Evolutionary conservation across 2,888 invertebrate species (phyloP), one percentile per base, ranked within the genome.

Genomic region (Meiosimyza platycephala): DNA sequence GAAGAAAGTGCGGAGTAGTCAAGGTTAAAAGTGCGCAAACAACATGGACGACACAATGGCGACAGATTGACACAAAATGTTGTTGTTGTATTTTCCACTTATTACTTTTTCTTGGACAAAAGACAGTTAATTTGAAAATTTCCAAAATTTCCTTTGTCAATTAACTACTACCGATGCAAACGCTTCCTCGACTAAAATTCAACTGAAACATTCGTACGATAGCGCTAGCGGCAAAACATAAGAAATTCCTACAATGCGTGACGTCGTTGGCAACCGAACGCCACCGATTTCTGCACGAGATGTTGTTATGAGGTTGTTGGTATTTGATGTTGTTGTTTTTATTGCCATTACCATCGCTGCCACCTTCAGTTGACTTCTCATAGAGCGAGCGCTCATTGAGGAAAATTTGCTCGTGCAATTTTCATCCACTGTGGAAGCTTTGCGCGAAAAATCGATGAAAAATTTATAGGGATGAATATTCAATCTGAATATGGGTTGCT

Each of bases 101-200:
- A 13, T 48, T 63, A 3, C 22, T 47, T 63, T 9, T 48, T n/a
- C 7, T 63, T 62, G 12, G 22, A 22, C 4, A 4, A 28, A 28
- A 28, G 3, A 28, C 28, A 28, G 28, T 28, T 28, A 40, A 40
- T 40, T 40, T 40, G 40, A 40, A 40, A 40, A 40, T 9, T 40
- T 40, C 0, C 9, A 40, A 40, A 40, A 40, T 28, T 28, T 4
- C 3, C 40, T 40, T 40, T 40, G 40, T 28, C 28, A 28, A 28
- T 28, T 28, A 28, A 28, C 40, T 9, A 40, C 40, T 6, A 40
- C 40, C 40, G 78, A 75, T 75, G 40, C 40, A 40, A 72, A 77
- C 79, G 75, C 76, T 75, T 74, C 75, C 76, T 77, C 77, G 76
- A 73, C 74, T 78, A 75, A 73, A 75, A 70, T 77, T 65, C 78